Base-by-base conservation (phyloP, 1,140 invertebrate genomes). In the Galendromus occidentalis region DNA sequence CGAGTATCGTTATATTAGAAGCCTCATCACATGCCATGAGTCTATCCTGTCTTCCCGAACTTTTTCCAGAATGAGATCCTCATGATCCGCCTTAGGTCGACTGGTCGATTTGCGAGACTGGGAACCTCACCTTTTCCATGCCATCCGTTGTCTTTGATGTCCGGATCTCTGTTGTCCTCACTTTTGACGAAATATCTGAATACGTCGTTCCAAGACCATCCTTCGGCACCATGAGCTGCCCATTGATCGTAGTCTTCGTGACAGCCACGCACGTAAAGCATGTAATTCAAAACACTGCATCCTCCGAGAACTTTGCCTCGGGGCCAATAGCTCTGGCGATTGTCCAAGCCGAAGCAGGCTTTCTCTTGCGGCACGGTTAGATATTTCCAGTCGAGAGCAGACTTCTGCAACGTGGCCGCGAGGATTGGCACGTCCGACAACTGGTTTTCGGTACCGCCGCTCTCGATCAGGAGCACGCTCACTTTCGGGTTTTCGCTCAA, bases 201-300 rank as follows among this genome's bases (percentile, higher is more conserved):
- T 0, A 88, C 86, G 44, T 88, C 81, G n/a, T 86, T 78, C 75
- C 90, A 96, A 0, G 85, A 84, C 93, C 93, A 96, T 7, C 88
- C 85, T 0, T 82, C 77, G 72, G 93, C 90, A 0, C 91, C 92
- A 88, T 86, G 85, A 29, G 79, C 20, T 59, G n/a, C 51, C 93
- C 93, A 97, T 7, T 85, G 79, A 73, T 98, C 89, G 76, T 91
- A 98, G 73, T 98, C 93, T 45, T 81, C 83, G 9, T 84, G 82
- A 72, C 96, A 93, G 25, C 93, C 93, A 44, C 93, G 81, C 0
- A 94, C 85, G 76, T 97, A 96, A 7, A 94, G 82, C 90, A 94
- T 93, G 1, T 90, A 90, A 75, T 97, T 97, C 0, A 97, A 80
- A 0, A 92, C 89, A 51, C 88, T 91, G 30, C 87, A 87, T 14